Percentiles rank a stretch among this genome's conserved stretches.
phyloP scores from a whole-genome alignment of 2,888 invertebrate species.

The Eremobia ochroleuca region DNA sequence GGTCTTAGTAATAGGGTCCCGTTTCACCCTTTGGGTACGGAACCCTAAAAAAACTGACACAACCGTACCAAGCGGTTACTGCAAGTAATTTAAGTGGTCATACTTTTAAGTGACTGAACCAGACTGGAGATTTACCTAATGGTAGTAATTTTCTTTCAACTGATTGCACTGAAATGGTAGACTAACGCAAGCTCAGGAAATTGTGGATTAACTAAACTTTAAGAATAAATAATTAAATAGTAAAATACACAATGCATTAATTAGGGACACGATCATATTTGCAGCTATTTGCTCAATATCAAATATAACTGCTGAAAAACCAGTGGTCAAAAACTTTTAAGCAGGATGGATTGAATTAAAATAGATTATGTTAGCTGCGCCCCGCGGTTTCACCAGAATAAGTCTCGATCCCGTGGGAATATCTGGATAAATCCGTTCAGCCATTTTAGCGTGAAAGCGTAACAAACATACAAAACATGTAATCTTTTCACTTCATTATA shows the following conservation, averaged over 20 bases:
- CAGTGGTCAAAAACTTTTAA: background rate
- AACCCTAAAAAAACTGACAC: too few relatives aligned
- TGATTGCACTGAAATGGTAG: conserved; percentile 21
- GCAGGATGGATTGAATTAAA: background rate
- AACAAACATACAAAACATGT: too few relatives aligned
- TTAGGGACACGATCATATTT: too few relatives aligned
- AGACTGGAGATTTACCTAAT: conserved; percentile 32
- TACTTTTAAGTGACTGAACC: conserved; percentile 17
- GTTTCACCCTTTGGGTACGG: too few relatives aligned
- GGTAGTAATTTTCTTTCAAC: conserved; percentile 19
- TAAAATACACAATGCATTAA: background rate
- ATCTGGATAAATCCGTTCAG: too few relatives aligned
- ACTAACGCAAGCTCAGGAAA: background rate
- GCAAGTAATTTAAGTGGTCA: conserved; percentile 19
- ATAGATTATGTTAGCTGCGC: too few relatives aligned
- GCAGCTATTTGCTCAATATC: background rate
- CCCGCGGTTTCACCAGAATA: too few relatives aligned
- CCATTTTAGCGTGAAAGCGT: too few relatives aligned
- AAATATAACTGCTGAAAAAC: background rate
- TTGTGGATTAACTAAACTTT: background rate
- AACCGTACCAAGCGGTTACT: background rate
- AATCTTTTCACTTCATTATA: too few relatives aligned
- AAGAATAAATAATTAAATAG: background rate
- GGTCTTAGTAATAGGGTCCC: too few relatives aligned
- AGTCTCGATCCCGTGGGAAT: too few relatives aligned